phyloP scores from a whole-genome alignment of 2,888 invertebrate genomes.

The Byasa hedistus region DNA sequence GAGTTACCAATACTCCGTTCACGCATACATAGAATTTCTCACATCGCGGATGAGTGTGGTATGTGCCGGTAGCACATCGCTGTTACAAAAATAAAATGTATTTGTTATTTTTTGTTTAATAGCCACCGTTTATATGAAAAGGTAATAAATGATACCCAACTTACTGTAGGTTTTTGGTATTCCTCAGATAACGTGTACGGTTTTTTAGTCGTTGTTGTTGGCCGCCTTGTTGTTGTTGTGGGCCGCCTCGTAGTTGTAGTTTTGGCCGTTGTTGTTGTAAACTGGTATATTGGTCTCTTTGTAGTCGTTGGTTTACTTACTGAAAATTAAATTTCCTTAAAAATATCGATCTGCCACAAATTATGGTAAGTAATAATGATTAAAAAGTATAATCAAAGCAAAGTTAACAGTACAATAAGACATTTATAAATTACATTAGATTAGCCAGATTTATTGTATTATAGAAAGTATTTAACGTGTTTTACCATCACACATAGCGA shows the following conservation, averaged over 20 bases:
- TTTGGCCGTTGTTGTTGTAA: slow-evolving; percentile 34
- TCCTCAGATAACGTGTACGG: slow-evolving; percentile 45
- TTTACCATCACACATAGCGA: slow-evolving; percentile 83
- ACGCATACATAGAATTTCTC: slow-evolving; percentile 88
- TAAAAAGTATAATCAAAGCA: neutral
- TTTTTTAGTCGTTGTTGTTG: slow-evolving; percentile 48
- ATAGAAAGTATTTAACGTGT: neutral
- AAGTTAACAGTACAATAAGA: neutral
- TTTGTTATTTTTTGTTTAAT: neutral
- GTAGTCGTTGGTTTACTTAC: slow-evolving; percentile 48
- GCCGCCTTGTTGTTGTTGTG: slow-evolving; percentile 42
- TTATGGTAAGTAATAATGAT: neutral
- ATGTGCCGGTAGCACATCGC: slow-evolving; percentile 85
- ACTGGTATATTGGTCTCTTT: slow-evolving; percentile 29
- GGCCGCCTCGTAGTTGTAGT: slow-evolving; percentile 42
- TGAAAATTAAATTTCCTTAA: slow-evolving; percentile 3
- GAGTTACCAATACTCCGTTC: slow-evolving; percentile 84
- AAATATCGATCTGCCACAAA: too few relatives aligned
- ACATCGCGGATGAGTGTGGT: slow-evolving; percentile 87
- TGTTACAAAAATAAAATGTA: slow-evolving; percentile 35
- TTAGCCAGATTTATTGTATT: neutral
- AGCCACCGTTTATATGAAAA: neutral
- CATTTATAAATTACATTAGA: neutral
- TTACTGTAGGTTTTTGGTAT: slow-evolving; percentile 58
- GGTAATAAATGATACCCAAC: neutral